A percentile compares a stretch with the other conserved stretches of the same genome.
Conservation (phyloP, 2,888 invertebrate species). For the Nasonia oneida region DNA sequence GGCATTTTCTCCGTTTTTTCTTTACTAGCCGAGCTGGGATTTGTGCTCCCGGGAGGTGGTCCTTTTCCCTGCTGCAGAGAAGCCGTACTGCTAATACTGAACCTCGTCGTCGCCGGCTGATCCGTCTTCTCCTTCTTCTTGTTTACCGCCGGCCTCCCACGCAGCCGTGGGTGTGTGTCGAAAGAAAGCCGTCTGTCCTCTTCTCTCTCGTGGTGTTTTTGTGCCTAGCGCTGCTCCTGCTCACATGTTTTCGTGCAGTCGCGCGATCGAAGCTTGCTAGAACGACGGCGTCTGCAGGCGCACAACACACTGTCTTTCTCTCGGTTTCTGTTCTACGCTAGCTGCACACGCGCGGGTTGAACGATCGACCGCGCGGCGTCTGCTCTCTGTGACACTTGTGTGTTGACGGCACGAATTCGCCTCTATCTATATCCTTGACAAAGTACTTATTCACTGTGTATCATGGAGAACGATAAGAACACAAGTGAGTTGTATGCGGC, state of each 20-base stretch:
- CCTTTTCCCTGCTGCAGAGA: background rate
- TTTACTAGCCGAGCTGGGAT: background rate
- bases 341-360: background rate
- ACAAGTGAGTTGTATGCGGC: background rate
- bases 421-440: too few relatives aligned
- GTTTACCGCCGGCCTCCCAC: background rate
- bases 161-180: background rate
- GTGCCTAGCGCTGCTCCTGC: background rate
- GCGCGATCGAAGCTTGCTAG: slow-evolving; percentile 36
- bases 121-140: slow-evolving; percentile 2
- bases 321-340: background rate
- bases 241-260: slow-evolving; percentile 5
- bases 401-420: too few relatives aligned
- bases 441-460: background rate
- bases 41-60: background rate
- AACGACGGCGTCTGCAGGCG: background rate
- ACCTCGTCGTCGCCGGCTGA: slow-evolving; percentile 26
- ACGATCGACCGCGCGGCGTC: background rate
- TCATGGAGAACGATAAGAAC: background rate
- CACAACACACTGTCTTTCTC: background rate
- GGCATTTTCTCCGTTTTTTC: slow-evolving; percentile 75
- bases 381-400: background rate
- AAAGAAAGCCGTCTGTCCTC: background rate
- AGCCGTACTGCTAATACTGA: background rate
- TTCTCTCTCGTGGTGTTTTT: background rate